These are phyloP conservation scores for Dromas ardeola DNA, from an alignment of 2,113 vertebrate species.

Conservation along the genomic window DNA sequence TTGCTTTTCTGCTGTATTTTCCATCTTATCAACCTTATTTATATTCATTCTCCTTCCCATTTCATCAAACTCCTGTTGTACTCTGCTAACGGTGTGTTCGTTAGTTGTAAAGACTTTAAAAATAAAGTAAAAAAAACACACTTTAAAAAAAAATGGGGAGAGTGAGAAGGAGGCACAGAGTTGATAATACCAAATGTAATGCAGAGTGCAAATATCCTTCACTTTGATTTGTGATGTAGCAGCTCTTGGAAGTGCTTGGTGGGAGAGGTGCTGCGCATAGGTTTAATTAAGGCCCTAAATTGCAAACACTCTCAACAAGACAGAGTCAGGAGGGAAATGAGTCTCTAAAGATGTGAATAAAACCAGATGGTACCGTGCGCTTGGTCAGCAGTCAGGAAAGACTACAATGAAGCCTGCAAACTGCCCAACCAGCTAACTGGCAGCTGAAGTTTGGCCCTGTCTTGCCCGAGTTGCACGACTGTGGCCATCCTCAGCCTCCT, in stretches of 20 bases:
- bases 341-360: not conserved
- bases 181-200: not conserved
- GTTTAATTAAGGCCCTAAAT: not conserved
- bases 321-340: not conserved
- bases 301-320: not conserved
- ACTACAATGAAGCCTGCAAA: not conserved
- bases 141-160: not conserved
- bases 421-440: not conserved
- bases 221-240: not conserved
- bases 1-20: not conserved
- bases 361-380: not conserved
- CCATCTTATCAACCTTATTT: not conserved
- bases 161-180: not conserved
- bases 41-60: not conserved
- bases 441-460: not conserved
- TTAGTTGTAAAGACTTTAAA: not conserved
- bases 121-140: not conserved
- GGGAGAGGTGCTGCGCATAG: not conserved
- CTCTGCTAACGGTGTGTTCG: not conserved
- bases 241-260: not conserved
- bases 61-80: not conserved
- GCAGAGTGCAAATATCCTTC: not conserved
- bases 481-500: not conserved
- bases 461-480: fast-evolving
- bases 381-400: not conserved